A percentile compares a stretch with the other conserved stretches of the same genome.
Conservation (phyloP, 2,113 vertebrate species). For the Chinchilla lanigera region DNA sequence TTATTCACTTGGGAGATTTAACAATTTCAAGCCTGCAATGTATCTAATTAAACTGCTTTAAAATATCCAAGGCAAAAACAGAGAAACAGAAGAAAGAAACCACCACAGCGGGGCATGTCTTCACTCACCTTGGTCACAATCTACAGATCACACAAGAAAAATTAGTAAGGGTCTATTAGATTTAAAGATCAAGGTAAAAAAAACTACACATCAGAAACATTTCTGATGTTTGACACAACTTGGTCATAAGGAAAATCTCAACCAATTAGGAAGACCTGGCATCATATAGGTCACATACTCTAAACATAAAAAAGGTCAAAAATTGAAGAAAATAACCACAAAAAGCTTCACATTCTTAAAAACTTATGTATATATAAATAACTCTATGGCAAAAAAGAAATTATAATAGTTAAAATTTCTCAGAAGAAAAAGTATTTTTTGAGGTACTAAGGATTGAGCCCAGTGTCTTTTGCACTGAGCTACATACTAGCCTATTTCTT, state of each 20-base stretch:
- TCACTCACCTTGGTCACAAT: neutral
- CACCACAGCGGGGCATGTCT: fast-evolving
- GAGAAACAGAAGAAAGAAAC: neutral
- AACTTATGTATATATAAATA: neutral
- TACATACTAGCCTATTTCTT: neutral
- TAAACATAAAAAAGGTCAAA: neutral
- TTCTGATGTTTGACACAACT: neutral
- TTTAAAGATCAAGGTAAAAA: neutral
- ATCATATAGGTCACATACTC: neutral
- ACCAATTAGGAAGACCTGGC: neutral
- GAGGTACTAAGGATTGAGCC: neutral
- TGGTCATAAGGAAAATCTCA: neutral
- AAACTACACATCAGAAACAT: neutral
- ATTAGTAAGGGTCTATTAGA: neutral
- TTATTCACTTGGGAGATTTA: neutral
- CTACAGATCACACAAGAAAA: neutral
- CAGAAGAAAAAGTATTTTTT: neutral
- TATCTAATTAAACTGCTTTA: neutral
- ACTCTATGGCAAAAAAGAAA: neutral
- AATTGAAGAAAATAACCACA: neutral
- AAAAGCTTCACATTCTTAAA: neutral
- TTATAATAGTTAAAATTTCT: neutral
- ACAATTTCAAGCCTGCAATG: neutral
- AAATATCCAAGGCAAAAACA: neutral
- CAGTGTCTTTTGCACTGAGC: neutral